Evolutionary conservation across 2,888 invertebrate species (phyloP), one percentile per base, ranked within the genome.

Genomic region (Hofmannophila pseudospretella): DNA sequence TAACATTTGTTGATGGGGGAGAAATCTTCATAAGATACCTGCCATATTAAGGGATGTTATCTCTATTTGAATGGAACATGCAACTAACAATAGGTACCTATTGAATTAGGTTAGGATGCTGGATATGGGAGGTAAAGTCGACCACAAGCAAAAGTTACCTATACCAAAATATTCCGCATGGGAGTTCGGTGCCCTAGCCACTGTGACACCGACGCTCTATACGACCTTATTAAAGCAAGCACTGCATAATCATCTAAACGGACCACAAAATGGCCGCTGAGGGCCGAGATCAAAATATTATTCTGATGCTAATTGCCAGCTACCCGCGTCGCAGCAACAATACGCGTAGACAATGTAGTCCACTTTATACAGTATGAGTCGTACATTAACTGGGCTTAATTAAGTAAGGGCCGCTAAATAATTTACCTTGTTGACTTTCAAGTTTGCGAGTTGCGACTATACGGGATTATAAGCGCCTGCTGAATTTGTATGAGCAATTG

Each of bases 221-320:
- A n/a, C n/a, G n/a, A n/a, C n/a, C n/a, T n/a, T n/a, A n/a, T n/a
- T n/a, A n/a, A n/a, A n/a, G n/a, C n/a, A n/a, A n/a, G n/a, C n/a
- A n/a, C n/a, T n/a, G n/a, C n/a, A n/a, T n/a, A n/a, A n/a, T n/a
- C 20, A 8, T 20, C 8, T 20, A 8, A 20, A 20, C 20, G 20
- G 20, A 7, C 8, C 20, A 20, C 20, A 20, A 4, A 20, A 3
- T 20, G 20, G 5, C 5, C 5, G 20, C 20, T 8, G 2, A 2
- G n/a, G 16, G 16, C 16, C n/a, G 27, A 26, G 36, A 39, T 39
- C 35, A 34, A 36, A 39, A 33, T 38, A 41, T 49, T 43, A 49
- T 51, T 50, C 40, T 47, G 42, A 49, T 47, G 51, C 44, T 54
- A 48, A 54, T 51, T 54, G 49, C 41, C 33, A 33, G 25, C 29